Evolutionary conservation across 1,140 invertebrate genomes (phyloP).

Genomic region (Ylistrum balloti): DNA sequence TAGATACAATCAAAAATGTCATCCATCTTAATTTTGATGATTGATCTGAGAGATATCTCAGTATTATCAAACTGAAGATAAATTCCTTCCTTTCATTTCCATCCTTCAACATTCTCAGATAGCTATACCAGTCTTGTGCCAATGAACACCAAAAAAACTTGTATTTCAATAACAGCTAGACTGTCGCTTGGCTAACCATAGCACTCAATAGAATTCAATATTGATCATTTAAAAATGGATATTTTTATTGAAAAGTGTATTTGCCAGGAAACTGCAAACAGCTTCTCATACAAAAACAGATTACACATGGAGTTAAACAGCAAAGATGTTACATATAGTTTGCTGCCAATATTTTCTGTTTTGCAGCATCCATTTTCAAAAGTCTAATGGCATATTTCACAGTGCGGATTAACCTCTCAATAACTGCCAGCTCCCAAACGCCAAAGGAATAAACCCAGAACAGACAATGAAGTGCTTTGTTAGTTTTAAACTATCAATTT

Average conservation of each 20-base stretch:
- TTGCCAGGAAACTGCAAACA: slow-evolving; percentile 21
- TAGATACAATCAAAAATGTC: too few relatives aligned
- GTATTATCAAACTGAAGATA: not conserved
- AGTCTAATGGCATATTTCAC: slow-evolving; percentile 33
- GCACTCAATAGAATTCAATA: slow-evolving; percentile 27
- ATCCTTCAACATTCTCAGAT: not conserved
- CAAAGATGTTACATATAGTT: not conserved
- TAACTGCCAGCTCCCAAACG: not conserved
- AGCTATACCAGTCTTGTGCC: not conserved
- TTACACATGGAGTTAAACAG: not conserved
- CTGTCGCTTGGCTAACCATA: not conserved
- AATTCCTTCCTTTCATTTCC: not conserved
- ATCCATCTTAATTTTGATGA: too few relatives aligned
- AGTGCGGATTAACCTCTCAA: not conserved
- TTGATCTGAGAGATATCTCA: too few relatives aligned
- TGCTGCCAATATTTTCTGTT: slow-evolving; percentile 13
- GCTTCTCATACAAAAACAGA: slow-evolving; percentile 29
- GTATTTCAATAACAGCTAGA: not conserved
- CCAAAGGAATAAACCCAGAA: not conserved
- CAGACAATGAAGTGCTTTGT: not conserved
- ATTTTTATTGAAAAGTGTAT: slow-evolving; percentile 40
- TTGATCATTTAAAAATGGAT: slow-evolving; percentile 36
- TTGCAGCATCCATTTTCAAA: slow-evolving; percentile 39
- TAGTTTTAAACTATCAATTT: not conserved
- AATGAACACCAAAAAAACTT: not conserved